Base-by-base conservation (phyloP, 2,797 vertebrate genomes). In the Poeciliopsis gracilis region DNA sequence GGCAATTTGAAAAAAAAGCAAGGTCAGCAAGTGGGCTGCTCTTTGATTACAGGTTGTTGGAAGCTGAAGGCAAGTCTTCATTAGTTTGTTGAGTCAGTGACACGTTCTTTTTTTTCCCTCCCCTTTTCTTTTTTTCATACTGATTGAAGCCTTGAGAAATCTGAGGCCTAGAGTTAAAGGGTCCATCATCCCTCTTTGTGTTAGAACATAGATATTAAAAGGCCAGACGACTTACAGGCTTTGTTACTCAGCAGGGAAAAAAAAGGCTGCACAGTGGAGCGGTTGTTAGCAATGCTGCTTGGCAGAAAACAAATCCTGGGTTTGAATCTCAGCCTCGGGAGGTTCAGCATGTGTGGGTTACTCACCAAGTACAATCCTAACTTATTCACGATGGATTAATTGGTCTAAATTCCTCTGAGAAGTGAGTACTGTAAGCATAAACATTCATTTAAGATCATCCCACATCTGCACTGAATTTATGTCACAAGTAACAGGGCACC, bases 141-240 rank as follows among this genome's bases (percentile, higher is more conserved):
- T 90, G 73, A 78, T 82, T 66, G 41, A 57, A 85, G 77, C 72
- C 53, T 82, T 77, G 73, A 82, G 78, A 36, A 77, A 38, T 74
- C 72, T 43, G 46, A 81, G 49, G 82, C 73, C 78, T 85, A 73
- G 67, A 75, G 66, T 63, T 83, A 80, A 83, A 76, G 45, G 69
- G 67, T 80, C 85, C 84, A 81, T 72, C 72, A 74, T 88, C 75
- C 84, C 91, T 82, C 87, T 90, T 85, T 75, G 77, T 66, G 53
- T 74, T 5, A 8, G 71, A 75, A 57, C 51, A 73, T 43, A 15
- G 53, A 59, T n/a, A 70, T 70, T 70, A 70, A 8, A 45, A 10
- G 67, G 3, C 23, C 5, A 78, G 49, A 72, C 67, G 72, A 78
- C 59, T 49, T 12, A 51, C 73, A 25, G 12, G 78, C 66, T 69